phyloP scores from a whole-genome alignment of 92 coral and sea anemone genomes.

The Phenganax marumi region DNA sequence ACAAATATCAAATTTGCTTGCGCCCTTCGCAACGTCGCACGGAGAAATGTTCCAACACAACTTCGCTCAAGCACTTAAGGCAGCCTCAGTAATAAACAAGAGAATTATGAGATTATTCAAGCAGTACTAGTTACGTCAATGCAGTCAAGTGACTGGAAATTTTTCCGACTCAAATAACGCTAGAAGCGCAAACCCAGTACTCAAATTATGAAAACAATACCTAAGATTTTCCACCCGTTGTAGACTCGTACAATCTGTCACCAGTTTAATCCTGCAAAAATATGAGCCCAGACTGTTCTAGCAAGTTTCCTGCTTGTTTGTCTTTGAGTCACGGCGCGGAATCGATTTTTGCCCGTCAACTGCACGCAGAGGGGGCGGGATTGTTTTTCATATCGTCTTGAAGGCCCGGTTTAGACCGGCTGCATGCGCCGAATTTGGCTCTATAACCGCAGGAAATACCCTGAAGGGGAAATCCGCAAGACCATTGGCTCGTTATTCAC shows the following conservation, averaged over 20 bases:
- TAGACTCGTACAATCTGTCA: background rate
- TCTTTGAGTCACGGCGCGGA: background rate
- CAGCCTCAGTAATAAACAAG: constrained; percentile 8
- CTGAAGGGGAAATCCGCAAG: background rate
- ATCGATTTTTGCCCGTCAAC: constrained; percentile 1
- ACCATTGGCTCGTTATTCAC: background rate
- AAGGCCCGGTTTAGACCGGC: constrained; percentile 20
- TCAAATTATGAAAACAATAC: background rate
- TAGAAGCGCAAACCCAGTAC: constrained; percentile 10
- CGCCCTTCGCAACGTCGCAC: no score
- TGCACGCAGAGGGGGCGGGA: constrained; percentile 2
- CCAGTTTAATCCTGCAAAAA: background rate
- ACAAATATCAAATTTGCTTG: no score
- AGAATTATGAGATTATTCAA: constrained; percentile 24
- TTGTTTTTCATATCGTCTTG: constrained; percentile 7
- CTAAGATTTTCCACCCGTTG: no score
- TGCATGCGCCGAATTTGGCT: constrained; percentile 20
- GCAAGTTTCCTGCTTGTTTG: background rate
- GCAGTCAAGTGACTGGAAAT: constrained; percentile 16
- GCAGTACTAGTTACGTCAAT: constrained; percentile 38
- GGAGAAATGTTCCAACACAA: background rate
- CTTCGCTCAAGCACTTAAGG: background rate
- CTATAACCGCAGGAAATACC: background rate
- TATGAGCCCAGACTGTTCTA: background rate
- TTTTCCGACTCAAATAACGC: background rate